phyloP scores from a whole-genome alignment of 2,113 vertebrate species.

The Peromyscus leucopus region DNA sequence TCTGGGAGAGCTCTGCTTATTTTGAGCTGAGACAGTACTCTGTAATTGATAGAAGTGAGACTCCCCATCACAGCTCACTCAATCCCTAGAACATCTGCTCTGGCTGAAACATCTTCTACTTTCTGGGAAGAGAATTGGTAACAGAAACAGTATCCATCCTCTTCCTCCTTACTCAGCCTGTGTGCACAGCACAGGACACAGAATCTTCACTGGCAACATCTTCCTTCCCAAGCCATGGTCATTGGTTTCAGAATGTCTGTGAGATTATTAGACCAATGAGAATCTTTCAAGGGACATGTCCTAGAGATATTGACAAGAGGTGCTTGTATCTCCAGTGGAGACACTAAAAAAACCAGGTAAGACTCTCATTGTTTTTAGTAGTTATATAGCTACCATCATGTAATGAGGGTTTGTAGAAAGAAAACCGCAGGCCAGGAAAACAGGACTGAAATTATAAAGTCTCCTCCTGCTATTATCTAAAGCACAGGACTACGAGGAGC shows the following conservation, averaged over 20 bases:
- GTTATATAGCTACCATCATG: not conserved
- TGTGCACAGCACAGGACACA: not conserved
- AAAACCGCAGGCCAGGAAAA: not conserved
- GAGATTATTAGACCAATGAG: not conserved
- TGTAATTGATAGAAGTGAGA: not conserved
- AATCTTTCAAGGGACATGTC: not conserved
- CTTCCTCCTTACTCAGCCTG: not conserved
- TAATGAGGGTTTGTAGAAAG: not conserved
- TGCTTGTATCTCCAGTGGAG: not conserved
- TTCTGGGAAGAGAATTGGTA: not conserved
- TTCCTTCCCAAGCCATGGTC: not conserved
- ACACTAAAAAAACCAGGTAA: not conserved
- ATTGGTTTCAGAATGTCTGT: not conserved
- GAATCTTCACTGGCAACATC: too few relatives aligned
- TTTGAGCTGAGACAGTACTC: not conserved
- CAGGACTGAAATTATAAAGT: not conserved
- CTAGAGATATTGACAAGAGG: not conserved
- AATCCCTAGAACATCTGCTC: not conserved
- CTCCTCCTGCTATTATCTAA: not conserved
- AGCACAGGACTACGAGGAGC: not conserved
- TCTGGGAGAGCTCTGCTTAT: not conserved
- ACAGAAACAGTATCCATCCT: not conserved
- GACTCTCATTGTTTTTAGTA: not conserved
- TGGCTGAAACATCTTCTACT: not conserved
- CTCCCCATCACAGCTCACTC: not conserved